Evolutionary conservation across 2,797 vertebrate genomes (phyloP).

Genomic region (Sciurus vulgaris): DNA sequence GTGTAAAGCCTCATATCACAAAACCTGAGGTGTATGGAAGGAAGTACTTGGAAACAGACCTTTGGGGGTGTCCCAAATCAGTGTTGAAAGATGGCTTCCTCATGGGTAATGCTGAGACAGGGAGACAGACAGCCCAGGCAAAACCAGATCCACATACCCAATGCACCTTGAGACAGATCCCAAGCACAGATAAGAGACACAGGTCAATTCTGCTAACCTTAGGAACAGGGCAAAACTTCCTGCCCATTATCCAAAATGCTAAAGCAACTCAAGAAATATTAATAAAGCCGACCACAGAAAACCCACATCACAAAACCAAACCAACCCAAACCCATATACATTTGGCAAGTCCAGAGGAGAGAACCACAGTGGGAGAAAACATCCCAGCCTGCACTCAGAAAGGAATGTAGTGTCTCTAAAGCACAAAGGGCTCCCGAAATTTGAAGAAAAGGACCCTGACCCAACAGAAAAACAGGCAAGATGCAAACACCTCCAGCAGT

Average conservation of each 20-base stretch:
- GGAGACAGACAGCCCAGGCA: not conserved
- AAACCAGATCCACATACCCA: not conserved
- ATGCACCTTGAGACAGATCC: not conserved
- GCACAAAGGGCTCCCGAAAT: not conserved
- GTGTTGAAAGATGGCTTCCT: not conserved
- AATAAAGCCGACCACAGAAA: not conserved
- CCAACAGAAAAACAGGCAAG: not conserved
- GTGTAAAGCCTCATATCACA: not conserved
- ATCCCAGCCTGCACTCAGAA: not conserved
- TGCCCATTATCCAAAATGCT: not conserved
- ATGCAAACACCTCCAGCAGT: not conserved
- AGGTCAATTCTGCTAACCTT: not conserved
- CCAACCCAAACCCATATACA: not conserved
- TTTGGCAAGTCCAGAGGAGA: not conserved
- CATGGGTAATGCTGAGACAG: not conserved
- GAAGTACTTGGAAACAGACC: not conserved
- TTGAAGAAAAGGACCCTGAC: not conserved
- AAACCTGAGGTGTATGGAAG: not conserved
- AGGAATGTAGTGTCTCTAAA: not conserved
- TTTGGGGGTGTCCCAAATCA: not conserved
- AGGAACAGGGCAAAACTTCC: not conserved
- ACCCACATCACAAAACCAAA: not conserved
- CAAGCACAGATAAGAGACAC: not conserved
- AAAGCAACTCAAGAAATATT: not conserved
- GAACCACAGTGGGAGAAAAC: not conserved